phyloP scores from a whole-genome alignment of 2,113 vertebrate species.

The Osmerus eperlanus region DNA sequence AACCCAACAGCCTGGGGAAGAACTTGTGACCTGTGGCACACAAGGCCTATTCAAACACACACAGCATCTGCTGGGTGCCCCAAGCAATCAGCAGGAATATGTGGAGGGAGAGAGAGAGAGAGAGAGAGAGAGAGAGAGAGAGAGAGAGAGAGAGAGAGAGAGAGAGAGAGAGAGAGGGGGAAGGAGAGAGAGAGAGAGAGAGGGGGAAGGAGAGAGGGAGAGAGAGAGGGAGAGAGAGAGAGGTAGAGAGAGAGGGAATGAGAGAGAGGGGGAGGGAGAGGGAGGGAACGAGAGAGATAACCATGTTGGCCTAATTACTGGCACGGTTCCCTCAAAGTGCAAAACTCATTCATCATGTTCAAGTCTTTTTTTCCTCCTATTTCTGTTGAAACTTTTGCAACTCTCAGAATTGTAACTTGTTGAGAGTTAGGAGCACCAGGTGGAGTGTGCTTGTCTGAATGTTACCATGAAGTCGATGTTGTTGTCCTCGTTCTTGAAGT shows the following conservation, averaged over 20 bases:
- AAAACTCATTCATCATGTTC: background rate
- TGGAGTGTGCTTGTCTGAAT: background rate
- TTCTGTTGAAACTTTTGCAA: too few species aligned
- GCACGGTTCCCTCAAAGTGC: too few species aligned
- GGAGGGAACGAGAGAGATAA: too few species aligned
- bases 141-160: slow-evolving; percentile 4
- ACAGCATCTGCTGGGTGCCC: slow-evolving; percentile 4
- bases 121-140: slow-evolving; percentile 5
- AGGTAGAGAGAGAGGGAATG: too few species aligned
- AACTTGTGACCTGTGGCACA: slow-evolving; percentile 26
- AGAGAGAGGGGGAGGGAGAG: too few species aligned
- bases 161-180: slow-evolving; percentile 2
- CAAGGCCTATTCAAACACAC: slow-evolving; percentile 18
- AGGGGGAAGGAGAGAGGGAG: too few species aligned
- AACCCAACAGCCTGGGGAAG: background rate
- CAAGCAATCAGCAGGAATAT: background rate
- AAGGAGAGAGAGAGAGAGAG: slow-evolving; percentile 3
- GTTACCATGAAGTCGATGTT: slow-evolving; percentile 98
- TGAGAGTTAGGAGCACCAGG: too few species aligned
- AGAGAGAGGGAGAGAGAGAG: too few species aligned
- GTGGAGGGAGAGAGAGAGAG: background rate
- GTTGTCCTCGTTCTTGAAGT: slow-evolving; percentile 96
- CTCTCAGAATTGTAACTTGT: too few species aligned
- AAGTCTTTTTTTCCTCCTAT: background rate
- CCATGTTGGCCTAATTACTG: too few species aligned